Conservation (phyloP, 2,888 invertebrate species). For the Tetranychus piercei region DNA sequence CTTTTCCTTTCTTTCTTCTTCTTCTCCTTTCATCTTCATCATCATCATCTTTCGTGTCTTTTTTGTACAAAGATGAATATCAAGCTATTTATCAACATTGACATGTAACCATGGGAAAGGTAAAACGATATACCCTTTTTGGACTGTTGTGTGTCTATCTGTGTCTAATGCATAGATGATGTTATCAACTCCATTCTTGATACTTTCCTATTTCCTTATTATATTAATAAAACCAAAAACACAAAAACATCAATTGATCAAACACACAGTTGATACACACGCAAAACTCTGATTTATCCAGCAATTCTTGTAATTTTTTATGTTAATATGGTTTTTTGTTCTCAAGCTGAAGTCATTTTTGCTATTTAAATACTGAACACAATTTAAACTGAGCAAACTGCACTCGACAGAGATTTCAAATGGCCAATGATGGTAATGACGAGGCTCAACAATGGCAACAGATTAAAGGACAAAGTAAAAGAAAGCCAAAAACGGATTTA, state of each 20-base stretch:
- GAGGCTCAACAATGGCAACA: no score
- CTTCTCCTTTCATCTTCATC: background rate
- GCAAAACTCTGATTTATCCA: background rate
- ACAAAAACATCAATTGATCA: background rate
- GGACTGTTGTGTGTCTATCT: background rate
- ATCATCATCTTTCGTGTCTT: background rate
- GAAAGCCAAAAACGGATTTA: no score
- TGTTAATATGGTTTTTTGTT: no score
- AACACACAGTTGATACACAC: background rate
- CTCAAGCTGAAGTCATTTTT: no score
- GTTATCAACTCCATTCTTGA: background rate
- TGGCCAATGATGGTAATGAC: no score
- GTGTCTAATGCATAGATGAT: slow-evolving; percentile 1
- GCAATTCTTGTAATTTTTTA: background rate
- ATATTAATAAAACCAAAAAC: background rate
- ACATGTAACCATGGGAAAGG: slow-evolving; percentile 1
- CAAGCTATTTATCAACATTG: slow-evolving; percentile 1
- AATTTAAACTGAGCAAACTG: no score
- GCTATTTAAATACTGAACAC: no score
- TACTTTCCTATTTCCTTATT: background rate
- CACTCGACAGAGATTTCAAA: no score
- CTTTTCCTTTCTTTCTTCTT: background rate
- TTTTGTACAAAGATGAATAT: background rate
- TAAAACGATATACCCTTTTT: slow-evolving; percentile 1
- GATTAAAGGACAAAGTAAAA: no score